A percentile compares a stretch with the other conserved stretches of the same genome.
These are phyloP conservation scores for Coenonympha arcania DNA, from an alignment of 2,888 invertebrate genomes.

Conservation along the genomic window DNA sequence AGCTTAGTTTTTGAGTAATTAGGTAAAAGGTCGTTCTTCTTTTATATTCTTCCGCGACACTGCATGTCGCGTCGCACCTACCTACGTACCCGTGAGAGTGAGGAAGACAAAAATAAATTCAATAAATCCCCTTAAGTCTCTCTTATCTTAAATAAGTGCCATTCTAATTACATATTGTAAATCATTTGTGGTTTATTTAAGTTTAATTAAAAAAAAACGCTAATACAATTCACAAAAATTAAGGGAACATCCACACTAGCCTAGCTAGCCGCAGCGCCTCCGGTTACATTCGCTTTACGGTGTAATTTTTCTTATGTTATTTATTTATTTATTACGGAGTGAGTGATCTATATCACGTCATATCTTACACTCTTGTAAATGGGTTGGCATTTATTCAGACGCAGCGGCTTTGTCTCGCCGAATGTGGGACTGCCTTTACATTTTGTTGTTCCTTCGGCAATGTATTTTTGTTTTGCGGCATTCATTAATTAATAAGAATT, in stretches of 20 bases:
- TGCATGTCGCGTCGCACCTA: too few relatives aligned
- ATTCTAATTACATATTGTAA: too few relatives aligned
- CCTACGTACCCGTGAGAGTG: too few relatives aligned
- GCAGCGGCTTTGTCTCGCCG: constrained; percentile 37
- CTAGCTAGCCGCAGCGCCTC: constrained; percentile 54
- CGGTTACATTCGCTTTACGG: constrained; percentile 74
- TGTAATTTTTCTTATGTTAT: constrained; percentile 75
- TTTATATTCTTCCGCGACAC: too few relatives aligned
- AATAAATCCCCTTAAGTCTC: too few relatives aligned
- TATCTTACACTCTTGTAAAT: constrained; percentile 75
- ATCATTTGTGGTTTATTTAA: too few relatives aligned
- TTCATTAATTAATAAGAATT: not conserved
- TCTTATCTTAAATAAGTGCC: too few relatives aligned
- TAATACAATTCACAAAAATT: too few relatives aligned
- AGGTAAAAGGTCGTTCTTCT: too few relatives aligned
- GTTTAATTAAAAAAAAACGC: too few relatives aligned
- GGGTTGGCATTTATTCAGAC: constrained; percentile 62
- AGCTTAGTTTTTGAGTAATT: too few relatives aligned
- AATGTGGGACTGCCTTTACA: constrained; percentile 34
- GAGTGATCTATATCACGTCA: constrained; percentile 75
- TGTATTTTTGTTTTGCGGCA: constrained; percentile 1
- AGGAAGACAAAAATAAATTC: too few relatives aligned
- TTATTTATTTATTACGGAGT: constrained; percentile 74
- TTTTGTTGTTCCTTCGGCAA: constrained; percentile 33
- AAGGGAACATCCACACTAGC: constrained; percentile 38